phyloP scores from a whole-genome alignment of 2,113 vertebrate species.

The Ammodytes dubius region DNA sequence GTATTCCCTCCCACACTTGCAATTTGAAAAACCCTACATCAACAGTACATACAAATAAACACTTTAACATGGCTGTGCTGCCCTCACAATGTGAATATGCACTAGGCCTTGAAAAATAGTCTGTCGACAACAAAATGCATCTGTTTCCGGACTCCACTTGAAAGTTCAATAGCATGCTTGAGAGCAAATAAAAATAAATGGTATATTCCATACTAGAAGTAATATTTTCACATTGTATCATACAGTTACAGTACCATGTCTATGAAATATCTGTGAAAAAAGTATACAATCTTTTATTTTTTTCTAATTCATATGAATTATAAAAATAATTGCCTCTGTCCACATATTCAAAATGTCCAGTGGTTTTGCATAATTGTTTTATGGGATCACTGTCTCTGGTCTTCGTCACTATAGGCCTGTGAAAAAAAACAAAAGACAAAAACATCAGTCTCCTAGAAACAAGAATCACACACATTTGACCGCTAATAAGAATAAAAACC shows the following conservation, averaged over 20 bases:
- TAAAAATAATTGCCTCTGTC: slow-evolving; percentile 84
- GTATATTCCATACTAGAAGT: slow-evolving; percentile 74
- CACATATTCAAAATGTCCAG: slow-evolving; percentile 85
- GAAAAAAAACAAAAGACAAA: slow-evolving; percentile 74
- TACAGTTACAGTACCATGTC: slow-evolving; percentile 75
- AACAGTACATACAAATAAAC: slow-evolving; percentile 60
- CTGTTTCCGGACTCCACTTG: slow-evolving; percentile 54
- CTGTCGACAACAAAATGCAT: slow-evolving; percentile 70
- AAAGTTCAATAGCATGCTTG: slow-evolving; percentile 79
- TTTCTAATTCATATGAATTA: slow-evolving; percentile 70
- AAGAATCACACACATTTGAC: slow-evolving; percentile 74
- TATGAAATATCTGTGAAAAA: slow-evolving; percentile 83
- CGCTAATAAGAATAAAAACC: slow-evolving; percentile 80
- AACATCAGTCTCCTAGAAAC: slow-evolving; percentile 82
- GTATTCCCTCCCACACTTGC: slow-evolving; percentile 37
- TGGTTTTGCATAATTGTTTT: slow-evolving; percentile 85
- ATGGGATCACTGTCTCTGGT: slow-evolving; percentile 74
- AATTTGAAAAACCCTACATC: slow-evolving; percentile 52
- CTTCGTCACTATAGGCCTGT: slow-evolving; percentile 83
- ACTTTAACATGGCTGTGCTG: slow-evolving; percentile 65
- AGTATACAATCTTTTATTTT: slow-evolving; percentile 83
- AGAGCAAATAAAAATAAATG: slow-evolving; percentile 77
- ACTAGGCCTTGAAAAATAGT: slow-evolving; percentile 56
- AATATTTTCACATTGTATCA: slow-evolving; percentile 68
- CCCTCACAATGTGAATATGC: slow-evolving; percentile 56